phyloP scores from a whole-genome alignment of 1,140 invertebrate genomes.

The Drosophila sturtevanti region DNA sequence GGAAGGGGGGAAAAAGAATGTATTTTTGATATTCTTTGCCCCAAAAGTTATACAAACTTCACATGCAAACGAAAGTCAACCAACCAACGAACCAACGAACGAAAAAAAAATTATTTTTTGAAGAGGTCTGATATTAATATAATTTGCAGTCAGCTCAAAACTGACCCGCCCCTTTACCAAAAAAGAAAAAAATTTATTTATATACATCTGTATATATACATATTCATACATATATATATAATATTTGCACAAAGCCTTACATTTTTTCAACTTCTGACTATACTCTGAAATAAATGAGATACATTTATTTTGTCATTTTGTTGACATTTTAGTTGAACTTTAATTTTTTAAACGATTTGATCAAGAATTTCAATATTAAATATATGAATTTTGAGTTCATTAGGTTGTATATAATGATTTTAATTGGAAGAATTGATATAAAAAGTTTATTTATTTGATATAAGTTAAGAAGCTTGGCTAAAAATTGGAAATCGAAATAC shows the following conservation, averaged over 20 bases:
- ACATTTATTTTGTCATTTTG: background rate
- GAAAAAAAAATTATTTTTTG: conserved; percentile 49
- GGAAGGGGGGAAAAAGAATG: conserved; percentile 37
- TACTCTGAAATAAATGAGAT: background rate
- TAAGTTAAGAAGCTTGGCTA: too few relatives aligned
- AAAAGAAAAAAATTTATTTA: conserved; percentile 26
- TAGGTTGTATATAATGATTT: too few relatives aligned
- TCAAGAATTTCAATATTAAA: too few relatives aligned
- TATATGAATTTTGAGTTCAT: too few relatives aligned
- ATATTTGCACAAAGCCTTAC: background rate
- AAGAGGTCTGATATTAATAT: conserved; percentile 74
- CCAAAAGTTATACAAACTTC: conserved; percentile 47
- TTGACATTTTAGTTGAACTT: background rate
- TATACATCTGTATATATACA: conserved; percentile 5
- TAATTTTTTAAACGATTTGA: too few relatives aligned
- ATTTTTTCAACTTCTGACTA: background rate
- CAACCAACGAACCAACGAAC: too few relatives aligned
- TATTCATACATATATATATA: conserved; percentile 25
- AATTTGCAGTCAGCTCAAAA: conserved; percentile 65
- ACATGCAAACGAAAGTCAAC: conserved; percentile 51
- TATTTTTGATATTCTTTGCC: conserved; percentile 60
- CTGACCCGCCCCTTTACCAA: conserved; percentile 21
- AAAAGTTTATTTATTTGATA: too few relatives aligned
- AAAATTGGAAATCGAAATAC: too few relatives aligned
- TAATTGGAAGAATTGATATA: too few relatives aligned